These are phyloP conservation scores for Magallana angulata DNA, from an alignment of 1,140 invertebrate species.

Conservation along the genomic window DNA sequence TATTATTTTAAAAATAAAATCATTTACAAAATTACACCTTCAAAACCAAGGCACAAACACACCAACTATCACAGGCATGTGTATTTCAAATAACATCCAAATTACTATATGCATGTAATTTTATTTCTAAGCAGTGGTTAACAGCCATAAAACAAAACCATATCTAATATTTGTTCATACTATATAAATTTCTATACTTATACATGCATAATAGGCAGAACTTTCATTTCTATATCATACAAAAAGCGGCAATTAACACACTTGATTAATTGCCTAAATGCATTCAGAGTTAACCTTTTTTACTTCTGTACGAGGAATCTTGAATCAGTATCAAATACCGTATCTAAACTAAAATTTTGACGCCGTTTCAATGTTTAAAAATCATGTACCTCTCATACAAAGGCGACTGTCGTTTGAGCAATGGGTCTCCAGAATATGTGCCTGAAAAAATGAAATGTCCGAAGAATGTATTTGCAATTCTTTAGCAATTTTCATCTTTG, in stretches of 20 bases:
- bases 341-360: no score
- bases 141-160: background rate
- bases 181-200: background rate
- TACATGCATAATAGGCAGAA: background rate
- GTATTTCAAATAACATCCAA: no score
- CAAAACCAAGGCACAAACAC: no score
- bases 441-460: background rate
- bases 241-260: background rate
- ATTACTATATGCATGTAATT: no score
- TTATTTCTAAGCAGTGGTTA: background rate
- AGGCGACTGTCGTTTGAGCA: slow-evolving; percentile 15
- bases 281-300: background rate
- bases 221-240: background rate
- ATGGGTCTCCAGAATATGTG: background rate
- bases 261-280: background rate
- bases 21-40: no score
- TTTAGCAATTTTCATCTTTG: no score
- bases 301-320: background rate
- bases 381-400: background rate
- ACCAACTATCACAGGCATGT: no score
- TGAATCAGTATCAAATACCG: background rate
- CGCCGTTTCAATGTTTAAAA: background rate
- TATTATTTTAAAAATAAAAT: no score
- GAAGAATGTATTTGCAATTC: no score
- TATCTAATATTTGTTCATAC: background rate